Evolutionary conservation across 2,113 vertebrate genomes (phyloP).

Genomic region (Hippocampus barbouri): DNA sequence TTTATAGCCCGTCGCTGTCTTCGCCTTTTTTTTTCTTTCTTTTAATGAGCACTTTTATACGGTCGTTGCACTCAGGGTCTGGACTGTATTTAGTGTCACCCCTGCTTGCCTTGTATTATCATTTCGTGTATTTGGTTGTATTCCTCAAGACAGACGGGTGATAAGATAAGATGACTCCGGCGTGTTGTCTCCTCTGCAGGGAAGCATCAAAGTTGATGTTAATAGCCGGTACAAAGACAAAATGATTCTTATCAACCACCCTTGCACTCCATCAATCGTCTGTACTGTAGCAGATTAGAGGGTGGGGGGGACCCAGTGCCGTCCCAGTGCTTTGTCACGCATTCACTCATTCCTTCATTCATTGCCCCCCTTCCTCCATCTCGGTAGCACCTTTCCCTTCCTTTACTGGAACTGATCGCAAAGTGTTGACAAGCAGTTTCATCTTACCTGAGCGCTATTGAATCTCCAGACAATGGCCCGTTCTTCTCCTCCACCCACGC

Average conservation of each 20-base stretch:
- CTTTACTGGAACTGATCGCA: conserved; percentile 25
- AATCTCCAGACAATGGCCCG: conserved; percentile 46
- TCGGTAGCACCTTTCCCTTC: conserved; percentile 37
- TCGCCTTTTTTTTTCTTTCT: neutral
- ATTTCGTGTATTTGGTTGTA: conserved; percentile 1
- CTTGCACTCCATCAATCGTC: conserved; percentile 9
- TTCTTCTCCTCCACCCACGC: conserved; percentile 40
- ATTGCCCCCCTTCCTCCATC: conserved; percentile 6
- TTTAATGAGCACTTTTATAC: neutral
- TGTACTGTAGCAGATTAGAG: conserved; percentile 19
- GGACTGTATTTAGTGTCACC: neutral
- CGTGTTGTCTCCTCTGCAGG: neutral
- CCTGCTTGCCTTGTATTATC: neutral
- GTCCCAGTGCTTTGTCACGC: no score
- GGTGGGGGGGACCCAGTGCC: neutral
- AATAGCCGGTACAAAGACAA: neutral
- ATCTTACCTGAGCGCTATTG: conserved; percentile 47
- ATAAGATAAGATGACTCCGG: conserved; percentile 3
- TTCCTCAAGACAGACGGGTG: neutral
- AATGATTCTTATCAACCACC: conserved; percentile 2
- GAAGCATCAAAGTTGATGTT: conserved; percentile 5
- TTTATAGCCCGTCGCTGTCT: neutral
- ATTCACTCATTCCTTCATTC: neutral
- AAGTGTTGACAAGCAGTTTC: conserved; percentile 45
- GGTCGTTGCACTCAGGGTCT: neutral